These are phyloP conservation scores for Lycocorax pyrrhopterus DNA, from an alignment of 2,113 vertebrate genomes.

Conservation along the genomic window DNA sequence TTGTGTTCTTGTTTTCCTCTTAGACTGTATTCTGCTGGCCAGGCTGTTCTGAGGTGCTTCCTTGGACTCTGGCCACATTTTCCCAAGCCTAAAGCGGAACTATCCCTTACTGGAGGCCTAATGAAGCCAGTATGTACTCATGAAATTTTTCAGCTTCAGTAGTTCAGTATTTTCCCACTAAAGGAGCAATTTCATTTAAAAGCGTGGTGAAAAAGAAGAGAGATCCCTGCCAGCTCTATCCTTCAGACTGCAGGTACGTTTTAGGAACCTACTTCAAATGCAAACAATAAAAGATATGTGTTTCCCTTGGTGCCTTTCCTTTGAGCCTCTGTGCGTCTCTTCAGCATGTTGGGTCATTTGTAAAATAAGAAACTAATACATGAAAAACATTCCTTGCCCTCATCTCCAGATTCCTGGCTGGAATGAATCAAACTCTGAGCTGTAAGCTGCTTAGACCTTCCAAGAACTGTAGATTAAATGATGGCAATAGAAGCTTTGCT, in stretches of 20 bases:
- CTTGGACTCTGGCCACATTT: not conserved
- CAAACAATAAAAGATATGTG: not conserved
- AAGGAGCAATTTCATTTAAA: not conserved
- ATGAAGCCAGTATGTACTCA: not conserved
- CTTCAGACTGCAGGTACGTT: not conserved
- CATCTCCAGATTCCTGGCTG: not conserved
- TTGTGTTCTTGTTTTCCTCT: not conserved
- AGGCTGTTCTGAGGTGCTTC: not conserved
- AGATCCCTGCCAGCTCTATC: not conserved
- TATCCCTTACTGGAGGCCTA: not conserved
- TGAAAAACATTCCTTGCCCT: not conserved
- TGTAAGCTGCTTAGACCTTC: conserved; percentile 36
- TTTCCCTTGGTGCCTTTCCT: not conserved
- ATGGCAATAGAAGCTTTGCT: conserved; percentile 16
- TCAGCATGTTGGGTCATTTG: conserved; percentile 28
- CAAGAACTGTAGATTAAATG: conserved; percentile 28
- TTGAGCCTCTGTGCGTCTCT: not conserved
- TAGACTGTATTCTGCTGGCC: not conserved
- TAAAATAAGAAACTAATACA: conserved; percentile 56
- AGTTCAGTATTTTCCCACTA: not conserved
- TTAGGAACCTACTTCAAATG: not conserved
- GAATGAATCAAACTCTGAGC: conserved; percentile 42
- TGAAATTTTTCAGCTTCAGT: not conserved
- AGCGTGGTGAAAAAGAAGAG: not conserved
- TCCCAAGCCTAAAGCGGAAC: not conserved